These are phyloP conservation scores for Lycocorax pyrrhopterus DNA, from an alignment of 2,113 vertebrate genomes.

Conservation along the genomic window DNA sequence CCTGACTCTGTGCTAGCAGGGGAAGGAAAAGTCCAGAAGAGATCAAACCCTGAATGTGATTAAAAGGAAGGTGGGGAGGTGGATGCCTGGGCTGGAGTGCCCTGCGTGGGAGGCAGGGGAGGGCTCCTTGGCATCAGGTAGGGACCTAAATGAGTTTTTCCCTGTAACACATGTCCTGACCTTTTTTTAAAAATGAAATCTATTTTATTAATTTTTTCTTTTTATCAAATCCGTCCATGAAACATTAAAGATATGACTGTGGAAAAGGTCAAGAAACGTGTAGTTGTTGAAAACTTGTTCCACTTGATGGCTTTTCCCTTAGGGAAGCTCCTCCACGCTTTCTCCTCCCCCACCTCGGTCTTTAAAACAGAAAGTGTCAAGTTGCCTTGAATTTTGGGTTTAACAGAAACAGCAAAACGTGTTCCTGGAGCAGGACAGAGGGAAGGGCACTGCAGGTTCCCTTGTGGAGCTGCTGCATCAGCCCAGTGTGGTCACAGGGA, in stretches of 20 bases:
- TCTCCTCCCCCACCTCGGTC: conserved; percentile 7
- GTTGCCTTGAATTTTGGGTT: background rate
- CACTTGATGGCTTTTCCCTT: conserved; percentile 54
- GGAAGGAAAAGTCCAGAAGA: background rate
- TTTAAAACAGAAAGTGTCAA: conserved; percentile 3
- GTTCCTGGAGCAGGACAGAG: background rate
- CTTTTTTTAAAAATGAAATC: conserved; percentile 74
- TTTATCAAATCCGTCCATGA: conserved; percentile 54
- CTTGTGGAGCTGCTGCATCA: background rate
- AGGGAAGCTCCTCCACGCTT: background rate
- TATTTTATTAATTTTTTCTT: conserved; percentile 75
- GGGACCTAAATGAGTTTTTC: conserved; percentile 70
- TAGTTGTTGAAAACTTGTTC: conserved; percentile 58
- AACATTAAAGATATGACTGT: conserved; percentile 48
- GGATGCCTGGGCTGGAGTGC: background rate
- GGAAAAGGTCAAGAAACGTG: conserved; percentile 76
- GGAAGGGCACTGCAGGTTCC: background rate
- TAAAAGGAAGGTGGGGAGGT: background rate
- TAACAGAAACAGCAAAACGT: accelerated
- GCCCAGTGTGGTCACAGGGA: background rate
- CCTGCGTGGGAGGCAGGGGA: background rate
- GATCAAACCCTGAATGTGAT: background rate
- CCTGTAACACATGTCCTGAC: conserved; percentile 73
- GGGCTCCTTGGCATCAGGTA: background rate
- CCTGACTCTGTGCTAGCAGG: background rate